Evolutionary conservation across 2,113 vertebrate genomes (phyloP).

Genomic region (Panthera tigris): DNA sequence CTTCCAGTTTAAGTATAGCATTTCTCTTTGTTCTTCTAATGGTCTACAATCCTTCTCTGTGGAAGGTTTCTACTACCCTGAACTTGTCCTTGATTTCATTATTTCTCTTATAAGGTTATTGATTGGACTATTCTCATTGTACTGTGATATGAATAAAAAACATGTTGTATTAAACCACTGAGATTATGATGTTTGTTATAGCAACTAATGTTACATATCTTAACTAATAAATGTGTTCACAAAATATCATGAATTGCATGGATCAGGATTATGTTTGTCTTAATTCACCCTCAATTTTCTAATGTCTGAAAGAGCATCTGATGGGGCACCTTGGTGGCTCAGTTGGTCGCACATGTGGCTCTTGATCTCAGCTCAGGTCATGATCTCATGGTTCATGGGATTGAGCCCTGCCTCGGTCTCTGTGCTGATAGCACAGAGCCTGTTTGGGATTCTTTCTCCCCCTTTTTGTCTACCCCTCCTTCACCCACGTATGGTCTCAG

Average conservation of each 20-base stretch:
- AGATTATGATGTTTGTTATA: neutral
- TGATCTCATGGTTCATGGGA: too few species aligned
- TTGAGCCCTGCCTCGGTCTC: too few species aligned
- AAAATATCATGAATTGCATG: neutral
- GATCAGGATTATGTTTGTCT: neutral
- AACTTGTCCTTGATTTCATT: neutral
- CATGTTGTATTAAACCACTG: neutral
- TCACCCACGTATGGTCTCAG: too few species aligned
- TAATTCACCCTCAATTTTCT: neutral
- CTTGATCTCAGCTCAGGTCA: too few species aligned
- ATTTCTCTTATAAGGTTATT: neutral
- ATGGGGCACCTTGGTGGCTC: neutral
- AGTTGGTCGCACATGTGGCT: too few species aligned
- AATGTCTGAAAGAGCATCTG: neutral
- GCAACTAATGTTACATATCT: neutral
- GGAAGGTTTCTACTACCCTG: neutral
- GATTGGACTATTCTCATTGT: neutral
- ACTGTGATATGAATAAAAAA: neutral
- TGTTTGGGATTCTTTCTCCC: too few species aligned
- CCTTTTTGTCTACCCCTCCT: too few species aligned
- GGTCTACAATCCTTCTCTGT: neutral
- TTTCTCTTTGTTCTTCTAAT: neutral
- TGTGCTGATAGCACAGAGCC: too few species aligned
- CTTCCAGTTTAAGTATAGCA: neutral
- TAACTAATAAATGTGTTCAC: neutral